These are phyloP conservation scores for Odontesthes bonariensis DNA, from an alignment of 2,113 vertebrate species.

Conservation along the genomic window DNA sequence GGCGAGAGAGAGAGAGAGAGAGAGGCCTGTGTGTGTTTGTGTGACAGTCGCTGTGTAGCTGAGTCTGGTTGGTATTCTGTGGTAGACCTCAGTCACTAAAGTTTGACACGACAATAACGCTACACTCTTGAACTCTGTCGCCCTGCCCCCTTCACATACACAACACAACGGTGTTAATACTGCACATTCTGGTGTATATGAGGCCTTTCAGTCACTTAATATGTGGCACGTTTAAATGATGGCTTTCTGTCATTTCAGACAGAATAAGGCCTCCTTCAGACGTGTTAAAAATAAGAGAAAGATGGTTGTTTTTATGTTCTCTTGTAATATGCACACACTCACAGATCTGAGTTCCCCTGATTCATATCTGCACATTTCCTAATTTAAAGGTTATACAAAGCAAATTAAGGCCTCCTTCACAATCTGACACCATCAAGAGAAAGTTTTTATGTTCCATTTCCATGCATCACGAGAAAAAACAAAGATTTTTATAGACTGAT, in stretches of 20 bases:
- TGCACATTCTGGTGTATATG: background rate
- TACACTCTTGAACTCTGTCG: background rate
- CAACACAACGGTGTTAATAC: background rate
- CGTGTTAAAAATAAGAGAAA: no score
- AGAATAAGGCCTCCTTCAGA: background rate
- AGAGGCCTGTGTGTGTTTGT: background rate
- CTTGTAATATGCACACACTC: no score
- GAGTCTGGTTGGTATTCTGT: constrained; percentile 45
- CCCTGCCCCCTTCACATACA: constrained; percentile 7
- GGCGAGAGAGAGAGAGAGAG: background rate
- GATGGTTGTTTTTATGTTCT: no score
- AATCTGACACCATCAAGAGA: background rate
- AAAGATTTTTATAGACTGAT: no score
- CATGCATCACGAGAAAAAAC: no score
- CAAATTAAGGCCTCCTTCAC: no score
- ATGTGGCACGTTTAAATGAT: background rate
- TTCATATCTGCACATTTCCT: background rate
- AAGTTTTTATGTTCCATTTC: no score
- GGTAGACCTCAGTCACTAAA: constrained; percentile 38
- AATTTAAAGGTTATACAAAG: no score
- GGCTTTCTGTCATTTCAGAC: background rate
- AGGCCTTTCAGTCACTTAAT: background rate
- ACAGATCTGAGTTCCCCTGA: background rate
- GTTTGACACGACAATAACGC: constrained; percentile 16
- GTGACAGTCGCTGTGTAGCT: background rate